Base-by-base conservation (phyloP, 2,888 invertebrate genomes). In the Lasioglossum zephyrum region DNA sequence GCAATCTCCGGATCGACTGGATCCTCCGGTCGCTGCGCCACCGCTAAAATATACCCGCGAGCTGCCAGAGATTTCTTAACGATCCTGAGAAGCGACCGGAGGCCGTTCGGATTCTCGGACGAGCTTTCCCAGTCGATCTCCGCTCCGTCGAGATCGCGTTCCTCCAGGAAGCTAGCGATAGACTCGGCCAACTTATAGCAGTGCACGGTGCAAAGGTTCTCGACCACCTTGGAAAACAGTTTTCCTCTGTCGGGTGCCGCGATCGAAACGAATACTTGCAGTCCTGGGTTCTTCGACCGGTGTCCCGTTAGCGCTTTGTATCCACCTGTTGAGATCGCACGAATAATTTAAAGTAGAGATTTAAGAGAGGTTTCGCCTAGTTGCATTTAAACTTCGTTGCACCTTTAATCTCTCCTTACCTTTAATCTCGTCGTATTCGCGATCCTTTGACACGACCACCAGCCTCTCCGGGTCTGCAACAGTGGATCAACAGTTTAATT, bases 141-240 rank as follows among this genome's bases (percentile, higher is more conserved):
- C 18, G 98, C 95, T 0, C 98, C 98, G 93, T 98, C 98, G 92
- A 98, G 98, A 81, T 96, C 96, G 90, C 97, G 96, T 82, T 96
- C 96, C 81, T 96, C 96, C 75, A 98, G 93, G 91, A 97, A 97
- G 70, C 95, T 95, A 0, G 97, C 93, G 0, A 97, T 96, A 66
- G 97, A 97, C 60, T 96, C 95, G 26, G 97, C 96, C 92, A 97
- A 97, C 89, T 96, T 96, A 74, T 96, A 95, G 69, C 92, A 90
- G 9, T 79, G 82, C 49, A 96, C 94, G 66, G 26, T 39, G 39
- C 82, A 88, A 3, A 18, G 70, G 6, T 77, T 60, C 9, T 39
- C 75, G 2, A 83, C 81, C n/a, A 77, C 22, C 22, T 87, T 79
- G 2, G 73, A 18, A 63, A 85, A 90, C 18, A 80, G 22, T 13